Percentiles rank a stretch among this genome's conserved stretches.
Evolutionary conservation across 2,888 invertebrate species (phyloP).

Genomic region (Aphodius sticticus): DNA sequence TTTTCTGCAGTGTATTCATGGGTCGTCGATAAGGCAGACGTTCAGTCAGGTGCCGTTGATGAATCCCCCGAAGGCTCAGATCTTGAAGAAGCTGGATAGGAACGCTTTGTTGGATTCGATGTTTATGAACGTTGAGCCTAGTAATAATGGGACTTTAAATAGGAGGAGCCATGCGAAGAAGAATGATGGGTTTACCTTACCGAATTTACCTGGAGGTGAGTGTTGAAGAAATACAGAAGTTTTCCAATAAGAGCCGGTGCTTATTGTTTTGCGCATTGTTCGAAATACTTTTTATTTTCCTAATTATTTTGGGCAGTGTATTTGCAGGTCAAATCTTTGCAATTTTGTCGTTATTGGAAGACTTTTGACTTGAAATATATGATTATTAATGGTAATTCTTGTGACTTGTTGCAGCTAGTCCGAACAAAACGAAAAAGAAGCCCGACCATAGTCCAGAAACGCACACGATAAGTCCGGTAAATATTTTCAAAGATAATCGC

Average conservation of each 20-base stretch:
- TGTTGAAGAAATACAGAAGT: constrained; percentile 14
- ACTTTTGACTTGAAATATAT: too few relatives aligned
- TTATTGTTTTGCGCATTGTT: too few relatives aligned
- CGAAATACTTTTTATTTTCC: too few relatives aligned
- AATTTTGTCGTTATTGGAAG: too few relatives aligned
- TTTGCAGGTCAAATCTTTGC: too few relatives aligned
- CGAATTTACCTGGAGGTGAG: constrained; percentile 70
- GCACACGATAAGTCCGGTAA: constrained; percentile 53
- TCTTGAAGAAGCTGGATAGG: constrained; percentile 53
- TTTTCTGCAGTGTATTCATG: constrained; percentile 49
- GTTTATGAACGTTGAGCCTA: constrained; percentile 47
- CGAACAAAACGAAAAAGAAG: constrained; percentile 55
- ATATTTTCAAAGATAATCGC: constrained; percentile 32
- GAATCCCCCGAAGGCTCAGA: constrained; percentile 48
- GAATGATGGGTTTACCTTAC: constrained; percentile 65
- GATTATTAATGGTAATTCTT: too few relatives aligned
- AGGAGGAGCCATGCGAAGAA: constrained; percentile 48
- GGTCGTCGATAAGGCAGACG: constrained; percentile 43
- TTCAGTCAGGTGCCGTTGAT: constrained; percentile 51
- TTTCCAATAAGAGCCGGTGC: constrained; percentile 39
- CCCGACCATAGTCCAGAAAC: constrained; percentile 48
- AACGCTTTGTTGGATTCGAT: constrained; percentile 45
- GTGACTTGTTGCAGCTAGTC: constrained; percentile 52
- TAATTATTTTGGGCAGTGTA: too few relatives aligned
- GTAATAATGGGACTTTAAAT: constrained; percentile 38